Conservation (phyloP, 2,113 vertebrate species). For the Pantherophis guttatus region DNA sequence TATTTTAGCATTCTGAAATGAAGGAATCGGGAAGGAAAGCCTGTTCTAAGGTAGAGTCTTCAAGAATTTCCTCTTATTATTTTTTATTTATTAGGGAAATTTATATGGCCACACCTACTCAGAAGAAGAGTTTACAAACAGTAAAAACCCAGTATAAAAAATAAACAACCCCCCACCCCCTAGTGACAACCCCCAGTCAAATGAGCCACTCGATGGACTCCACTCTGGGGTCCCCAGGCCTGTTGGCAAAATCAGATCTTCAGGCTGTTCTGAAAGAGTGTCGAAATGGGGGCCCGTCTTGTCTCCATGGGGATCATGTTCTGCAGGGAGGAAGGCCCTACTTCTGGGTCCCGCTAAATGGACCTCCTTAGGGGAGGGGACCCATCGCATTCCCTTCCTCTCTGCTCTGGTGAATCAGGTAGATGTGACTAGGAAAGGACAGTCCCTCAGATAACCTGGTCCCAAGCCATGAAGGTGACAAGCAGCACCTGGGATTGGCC, state of each 20-base stretch:
- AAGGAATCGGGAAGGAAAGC: neutral
- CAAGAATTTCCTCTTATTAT: neutral
- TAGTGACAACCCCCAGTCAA: accelerated
- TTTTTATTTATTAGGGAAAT: neutral
- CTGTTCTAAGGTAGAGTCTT: neutral
- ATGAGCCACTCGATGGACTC: neutral
- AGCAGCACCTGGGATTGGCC: neutral
- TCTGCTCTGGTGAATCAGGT: neutral
- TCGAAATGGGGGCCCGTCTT: too few relatives aligned
- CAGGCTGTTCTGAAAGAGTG: too few relatives aligned
- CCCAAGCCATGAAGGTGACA: neutral
- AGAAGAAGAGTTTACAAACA: neutral
- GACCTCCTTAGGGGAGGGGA: neutral
- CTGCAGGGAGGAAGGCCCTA: neutral
- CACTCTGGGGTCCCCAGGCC: neutral
- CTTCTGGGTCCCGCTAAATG: neutral
- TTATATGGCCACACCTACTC: neutral
- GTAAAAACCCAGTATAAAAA: neutral
- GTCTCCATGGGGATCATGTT: neutral
- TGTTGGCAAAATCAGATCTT: too few relatives aligned
- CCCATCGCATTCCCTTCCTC: neutral
- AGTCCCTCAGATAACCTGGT: neutral
- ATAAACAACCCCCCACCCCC: neutral
- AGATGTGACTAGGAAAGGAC: neutral
- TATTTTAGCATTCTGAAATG: neutral